These are phyloP conservation scores for Arenaria interpres DNA, from an alignment of 2,113 vertebrate genomes.

Conservation along the genomic window DNA sequence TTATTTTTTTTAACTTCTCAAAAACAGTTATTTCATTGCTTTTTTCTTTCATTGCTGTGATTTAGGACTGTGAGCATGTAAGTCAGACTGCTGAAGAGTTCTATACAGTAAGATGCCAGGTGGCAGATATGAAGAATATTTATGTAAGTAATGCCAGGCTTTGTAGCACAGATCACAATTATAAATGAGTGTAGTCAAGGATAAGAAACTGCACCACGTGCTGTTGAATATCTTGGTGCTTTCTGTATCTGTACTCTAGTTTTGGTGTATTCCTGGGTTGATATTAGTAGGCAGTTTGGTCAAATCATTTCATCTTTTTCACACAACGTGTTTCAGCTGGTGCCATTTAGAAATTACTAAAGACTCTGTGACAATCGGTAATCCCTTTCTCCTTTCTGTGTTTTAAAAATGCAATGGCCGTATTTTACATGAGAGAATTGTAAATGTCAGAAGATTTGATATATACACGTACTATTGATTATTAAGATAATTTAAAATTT, in stretches of 20 bases:
- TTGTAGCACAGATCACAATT: neutral
- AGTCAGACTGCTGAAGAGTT: constrained; percentile 99
- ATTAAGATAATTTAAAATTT: neutral
- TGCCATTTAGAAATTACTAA: neutral
- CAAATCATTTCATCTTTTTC: neutral
- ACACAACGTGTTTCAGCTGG: neutral
- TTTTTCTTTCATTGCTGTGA: neutral
- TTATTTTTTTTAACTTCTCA: neutral
- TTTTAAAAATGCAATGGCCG: neutral
- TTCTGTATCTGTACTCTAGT: neutral
- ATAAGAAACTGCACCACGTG: neutral
- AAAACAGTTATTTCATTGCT: neutral
- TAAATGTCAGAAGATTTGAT: neutral
- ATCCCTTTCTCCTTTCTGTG: neutral
- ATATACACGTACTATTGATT: neutral
- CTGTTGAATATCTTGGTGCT: neutral
- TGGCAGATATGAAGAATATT: constrained; percentile 99
- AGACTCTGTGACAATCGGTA: neutral
- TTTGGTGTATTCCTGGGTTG: neutral
- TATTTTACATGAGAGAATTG: neutral
- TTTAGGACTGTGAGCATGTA: constrained; percentile 97
- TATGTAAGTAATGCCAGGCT: constrained; percentile 84
- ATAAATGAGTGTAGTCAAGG: no score
- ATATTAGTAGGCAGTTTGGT: neutral
- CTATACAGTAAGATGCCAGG: constrained; percentile 97